Conservation (phyloP, 2,797 vertebrate species). For the Spinus pinus region DNA sequence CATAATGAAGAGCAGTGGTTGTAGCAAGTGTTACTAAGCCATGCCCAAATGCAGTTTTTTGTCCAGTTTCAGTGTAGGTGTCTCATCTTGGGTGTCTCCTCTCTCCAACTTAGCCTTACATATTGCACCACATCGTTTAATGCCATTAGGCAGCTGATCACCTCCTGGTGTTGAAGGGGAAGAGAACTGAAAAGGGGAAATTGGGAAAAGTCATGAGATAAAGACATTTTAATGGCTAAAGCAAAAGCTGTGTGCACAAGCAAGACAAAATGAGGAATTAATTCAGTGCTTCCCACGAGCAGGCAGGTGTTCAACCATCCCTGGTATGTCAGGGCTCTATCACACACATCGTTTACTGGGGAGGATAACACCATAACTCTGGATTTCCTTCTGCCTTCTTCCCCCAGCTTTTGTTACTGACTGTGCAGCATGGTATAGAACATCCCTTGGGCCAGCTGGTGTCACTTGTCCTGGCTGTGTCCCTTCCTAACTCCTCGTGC, state of each 20-base stretch:
- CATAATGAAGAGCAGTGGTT: neutral
- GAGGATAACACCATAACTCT: neutral
- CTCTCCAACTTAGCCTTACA: neutral
- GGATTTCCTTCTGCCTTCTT: neutral
- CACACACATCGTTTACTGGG: fast-evolving
- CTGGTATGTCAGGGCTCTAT: too few relatives aligned
- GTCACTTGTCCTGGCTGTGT: neutral
- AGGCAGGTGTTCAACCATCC: neutral
- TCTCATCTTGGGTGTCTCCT: neutral
- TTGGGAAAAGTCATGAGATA: neutral
- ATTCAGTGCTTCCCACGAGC: neutral
- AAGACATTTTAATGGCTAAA: neutral
- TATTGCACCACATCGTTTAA: neutral
- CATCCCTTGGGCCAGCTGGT: neutral
- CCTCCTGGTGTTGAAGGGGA: neutral
- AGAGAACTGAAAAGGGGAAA: neutral
- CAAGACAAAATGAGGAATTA: neutral
- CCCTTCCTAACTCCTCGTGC: too few relatives aligned
- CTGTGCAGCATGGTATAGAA: neutral
- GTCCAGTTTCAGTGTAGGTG: neutral
- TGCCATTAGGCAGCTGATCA: neutral
- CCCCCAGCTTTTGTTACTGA: neutral
- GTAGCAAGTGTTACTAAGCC: neutral
- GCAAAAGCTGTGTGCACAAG: neutral
- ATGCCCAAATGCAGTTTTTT: neutral